These are phyloP conservation scores for Seriola rivoliana DNA, from an alignment of 2,113 vertebrate species.

Conservation along the genomic window DNA sequence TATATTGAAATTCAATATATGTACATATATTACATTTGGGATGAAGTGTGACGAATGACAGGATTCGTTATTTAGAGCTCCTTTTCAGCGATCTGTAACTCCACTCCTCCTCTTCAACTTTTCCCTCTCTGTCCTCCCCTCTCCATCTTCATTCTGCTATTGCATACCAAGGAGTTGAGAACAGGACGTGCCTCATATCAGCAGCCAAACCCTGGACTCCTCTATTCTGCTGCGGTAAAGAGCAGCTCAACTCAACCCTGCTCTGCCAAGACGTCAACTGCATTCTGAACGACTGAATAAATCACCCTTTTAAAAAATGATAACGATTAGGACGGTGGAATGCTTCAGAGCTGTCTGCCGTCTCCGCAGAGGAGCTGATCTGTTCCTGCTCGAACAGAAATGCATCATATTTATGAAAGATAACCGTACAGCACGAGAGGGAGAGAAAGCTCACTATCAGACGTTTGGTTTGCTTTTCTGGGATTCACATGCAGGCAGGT, in stretches of 20 bases:
- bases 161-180: slow-evolving; percentile 44
- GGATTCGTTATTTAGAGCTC: background rate
- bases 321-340: slow-evolving; percentile 42
- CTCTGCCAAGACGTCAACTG: slow-evolving; percentile 19
- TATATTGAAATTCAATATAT: no score
- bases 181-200: slow-evolving; percentile 50
- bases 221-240: slow-evolving; percentile 24
- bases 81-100: slow-evolving; percentile 9
- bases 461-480: slow-evolving; percentile 31
- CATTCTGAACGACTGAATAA: slow-evolving; percentile 48
- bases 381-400: slow-evolving; percentile 21
- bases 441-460: slow-evolving; percentile 51
- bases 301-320: slow-evolving; percentile 49
- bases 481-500: slow-evolving; percentile 38
- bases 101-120: background rate
- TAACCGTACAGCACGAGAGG: slow-evolving; percentile 28
- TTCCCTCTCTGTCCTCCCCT: background rate
- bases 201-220: slow-evolving; percentile 44
- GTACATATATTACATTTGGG: no score
- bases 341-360: slow-evolving; percentile 27
- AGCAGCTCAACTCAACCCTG: slow-evolving; percentile 11
- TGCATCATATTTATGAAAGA: slow-evolving; percentile 61
- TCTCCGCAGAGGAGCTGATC: slow-evolving; percentile 14
- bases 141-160: slow-evolving; percentile 15
- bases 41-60: no score